Conservation (phyloP, 2,797 vertebrate species). For the Mormyrus hasselquistii region DNA sequence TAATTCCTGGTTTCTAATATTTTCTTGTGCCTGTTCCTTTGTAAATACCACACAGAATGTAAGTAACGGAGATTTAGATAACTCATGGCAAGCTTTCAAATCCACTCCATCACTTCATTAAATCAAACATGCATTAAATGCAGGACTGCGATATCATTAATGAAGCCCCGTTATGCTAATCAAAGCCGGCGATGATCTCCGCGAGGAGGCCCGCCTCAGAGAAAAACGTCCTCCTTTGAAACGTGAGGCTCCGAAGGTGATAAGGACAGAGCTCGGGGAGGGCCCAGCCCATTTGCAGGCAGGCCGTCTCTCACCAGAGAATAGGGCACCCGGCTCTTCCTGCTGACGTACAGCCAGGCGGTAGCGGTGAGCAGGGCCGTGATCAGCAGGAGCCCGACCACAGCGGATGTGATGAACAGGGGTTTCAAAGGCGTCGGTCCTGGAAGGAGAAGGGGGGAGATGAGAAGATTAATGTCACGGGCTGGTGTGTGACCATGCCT, state of each 20-base stretch:
- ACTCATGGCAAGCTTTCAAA: background rate
- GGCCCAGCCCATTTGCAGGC: background rate
- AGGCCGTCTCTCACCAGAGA: slow-evolving; percentile 44
- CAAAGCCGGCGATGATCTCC: background rate
- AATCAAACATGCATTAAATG: background rate
- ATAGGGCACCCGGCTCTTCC: slow-evolving; percentile 24
- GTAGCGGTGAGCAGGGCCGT: background rate
- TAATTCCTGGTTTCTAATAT: background rate
- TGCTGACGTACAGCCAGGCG: slow-evolving; percentile 38
- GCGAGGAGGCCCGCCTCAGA: background rate
- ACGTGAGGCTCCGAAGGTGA: background rate
- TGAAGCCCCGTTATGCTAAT: background rate
- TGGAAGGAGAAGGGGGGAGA: background rate
- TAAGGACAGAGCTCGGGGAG: background rate
- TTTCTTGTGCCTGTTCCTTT: background rate
- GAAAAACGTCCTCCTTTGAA: background rate
- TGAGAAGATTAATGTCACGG: background rate
- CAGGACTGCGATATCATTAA: background rate
- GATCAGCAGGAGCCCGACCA: slow-evolving; percentile 24
- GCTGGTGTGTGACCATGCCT: background rate
- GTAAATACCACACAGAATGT: too few species aligned
- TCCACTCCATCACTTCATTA: background rate
- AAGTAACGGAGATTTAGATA: background rate
- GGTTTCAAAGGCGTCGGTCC: background rate
- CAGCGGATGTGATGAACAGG: slow-evolving; percentile 27